phyloP scores from a whole-genome alignment of 2,888 invertebrate species.

The Helobdella robusta region DNA sequence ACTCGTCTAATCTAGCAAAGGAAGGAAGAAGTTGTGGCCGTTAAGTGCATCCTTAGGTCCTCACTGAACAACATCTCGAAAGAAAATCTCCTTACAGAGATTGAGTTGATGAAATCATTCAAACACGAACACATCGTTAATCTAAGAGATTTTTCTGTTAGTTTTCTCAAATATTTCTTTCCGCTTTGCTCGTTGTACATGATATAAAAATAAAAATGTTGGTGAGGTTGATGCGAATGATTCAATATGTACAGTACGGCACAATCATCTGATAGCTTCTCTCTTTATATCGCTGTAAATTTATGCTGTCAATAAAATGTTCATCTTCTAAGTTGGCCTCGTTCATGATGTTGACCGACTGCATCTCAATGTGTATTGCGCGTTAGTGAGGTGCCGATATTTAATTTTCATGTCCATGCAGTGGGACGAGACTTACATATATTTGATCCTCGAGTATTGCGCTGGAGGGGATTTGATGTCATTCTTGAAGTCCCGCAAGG shows the following conservation, averaged over 20 bases:
- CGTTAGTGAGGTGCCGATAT: background rate
- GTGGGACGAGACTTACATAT: conserved; percentile 62
- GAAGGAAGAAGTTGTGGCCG: conserved; percentile 60
- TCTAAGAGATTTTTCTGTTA: conserved; percentile 63
- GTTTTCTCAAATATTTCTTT: no score
- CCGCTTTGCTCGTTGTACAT: no score
- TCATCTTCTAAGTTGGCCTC: no score
- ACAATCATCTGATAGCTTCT: no score
- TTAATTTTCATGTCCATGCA: conserved; percentile 33
- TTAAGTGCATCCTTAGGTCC: conserved; percentile 70
- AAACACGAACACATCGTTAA: conserved; percentile 72
- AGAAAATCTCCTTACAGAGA: conserved; percentile 74
- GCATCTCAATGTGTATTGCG: background rate
- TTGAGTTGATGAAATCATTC: conserved; percentile 66
- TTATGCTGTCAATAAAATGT: no score
- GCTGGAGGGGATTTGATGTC: conserved; percentile 71
- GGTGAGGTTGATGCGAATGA: background rate
- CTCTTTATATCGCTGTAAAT: no score
- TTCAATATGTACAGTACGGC: background rate
- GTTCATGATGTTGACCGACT: no score
- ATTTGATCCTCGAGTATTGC: conserved; percentile 77
- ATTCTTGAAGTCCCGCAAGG: conserved; percentile 57
- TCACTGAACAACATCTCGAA: conserved; percentile 63
- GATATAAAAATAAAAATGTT: no score
- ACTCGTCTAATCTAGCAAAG: conserved; percentile 33